A percentile compares a stretch with the other conserved stretches of the same genome.
Conservation (phyloP, 1,140 invertebrate genomes). For the Drosophila lowei region DNA sequence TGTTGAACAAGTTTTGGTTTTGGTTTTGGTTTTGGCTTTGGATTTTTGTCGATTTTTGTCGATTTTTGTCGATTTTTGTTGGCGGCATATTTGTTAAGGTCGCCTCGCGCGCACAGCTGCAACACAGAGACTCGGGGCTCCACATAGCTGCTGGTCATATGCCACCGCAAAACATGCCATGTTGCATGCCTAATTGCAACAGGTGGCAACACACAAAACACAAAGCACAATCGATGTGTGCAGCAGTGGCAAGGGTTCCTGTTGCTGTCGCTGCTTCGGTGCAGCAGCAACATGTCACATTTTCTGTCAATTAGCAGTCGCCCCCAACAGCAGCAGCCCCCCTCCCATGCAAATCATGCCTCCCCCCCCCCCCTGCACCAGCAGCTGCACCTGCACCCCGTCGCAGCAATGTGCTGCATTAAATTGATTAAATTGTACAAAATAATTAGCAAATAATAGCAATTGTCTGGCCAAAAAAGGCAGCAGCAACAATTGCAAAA, state of each 20-base stretch:
- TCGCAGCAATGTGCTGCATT: conserved; percentile 23
- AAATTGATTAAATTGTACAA: conserved; percentile 47
- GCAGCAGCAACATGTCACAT: conserved; percentile 44
- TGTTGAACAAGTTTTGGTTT: conserved; percentile 63
- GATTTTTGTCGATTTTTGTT: neutral
- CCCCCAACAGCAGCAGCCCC: conserved; percentile 22
- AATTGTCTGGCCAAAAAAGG: conserved; percentile 67
- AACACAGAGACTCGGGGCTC: conserved; percentile 25
- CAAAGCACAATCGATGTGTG: neutral
- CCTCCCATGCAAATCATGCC: conserved; percentile 32
- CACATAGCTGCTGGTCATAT: conserved; percentile 74
- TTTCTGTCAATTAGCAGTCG: conserved; percentile 27
- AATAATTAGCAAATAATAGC: conserved; percentile 61
- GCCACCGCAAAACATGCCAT: conserved; percentile 71
- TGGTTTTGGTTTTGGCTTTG: conserved; percentile 9
- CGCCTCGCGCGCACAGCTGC: conserved; percentile 61
- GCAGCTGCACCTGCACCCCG: neutral
- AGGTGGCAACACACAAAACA: conserved; percentile 68
- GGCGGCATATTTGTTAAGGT: conserved; percentile 80
- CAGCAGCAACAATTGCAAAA: conserved; percentile 48
- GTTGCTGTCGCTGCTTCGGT: conserved; percentile 19
- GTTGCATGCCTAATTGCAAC: conserved; percentile 81
- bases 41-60: conserved; percentile 10
- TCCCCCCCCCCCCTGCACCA: too few species aligned
- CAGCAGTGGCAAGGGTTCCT: too few species aligned